Conservation (phyloP, 2,113 vertebrate species). For the Colossoma macropomum region DNA sequence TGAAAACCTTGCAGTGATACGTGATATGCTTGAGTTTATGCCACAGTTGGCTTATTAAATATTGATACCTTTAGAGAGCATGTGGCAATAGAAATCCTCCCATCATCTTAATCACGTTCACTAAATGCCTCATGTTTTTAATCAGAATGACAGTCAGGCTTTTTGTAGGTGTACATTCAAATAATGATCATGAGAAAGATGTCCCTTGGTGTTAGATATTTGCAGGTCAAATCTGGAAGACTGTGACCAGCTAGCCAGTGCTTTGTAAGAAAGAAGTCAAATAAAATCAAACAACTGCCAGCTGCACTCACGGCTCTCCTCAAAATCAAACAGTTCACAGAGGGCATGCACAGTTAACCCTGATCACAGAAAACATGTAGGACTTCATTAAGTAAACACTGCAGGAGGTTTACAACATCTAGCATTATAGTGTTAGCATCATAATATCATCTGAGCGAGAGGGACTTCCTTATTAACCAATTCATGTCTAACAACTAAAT, state of each 20-base stretch:
- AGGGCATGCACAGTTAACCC: neutral
- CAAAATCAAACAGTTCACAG: neutral
- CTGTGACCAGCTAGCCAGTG: neutral
- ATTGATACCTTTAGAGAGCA: conserved; percentile 55
- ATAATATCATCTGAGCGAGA: no score
- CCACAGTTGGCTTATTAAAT: conserved; percentile 63
- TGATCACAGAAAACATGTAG: neutral
- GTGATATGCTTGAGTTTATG: conserved; percentile 54
- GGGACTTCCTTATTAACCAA: no score
- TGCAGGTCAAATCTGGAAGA: neutral
- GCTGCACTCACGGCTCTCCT: neutral
- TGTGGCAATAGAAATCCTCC: conserved; percentile 22
- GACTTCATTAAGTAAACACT: neutral
- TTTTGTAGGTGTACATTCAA: neutral
- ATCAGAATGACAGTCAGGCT: neutral
- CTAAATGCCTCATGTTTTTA: neutral
- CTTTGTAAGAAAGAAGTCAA: neutral
- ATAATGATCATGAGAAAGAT: neutral
- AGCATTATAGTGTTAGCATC: neutral
- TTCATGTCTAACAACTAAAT: no score
- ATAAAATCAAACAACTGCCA: neutral
- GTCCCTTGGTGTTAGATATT: neutral
- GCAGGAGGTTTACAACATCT: neutral
- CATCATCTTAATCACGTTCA: neutral
- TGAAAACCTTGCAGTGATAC: conserved; percentile 45